Conservation (phyloP, 2,888 invertebrate species). For the Molorchus minor region DNA sequence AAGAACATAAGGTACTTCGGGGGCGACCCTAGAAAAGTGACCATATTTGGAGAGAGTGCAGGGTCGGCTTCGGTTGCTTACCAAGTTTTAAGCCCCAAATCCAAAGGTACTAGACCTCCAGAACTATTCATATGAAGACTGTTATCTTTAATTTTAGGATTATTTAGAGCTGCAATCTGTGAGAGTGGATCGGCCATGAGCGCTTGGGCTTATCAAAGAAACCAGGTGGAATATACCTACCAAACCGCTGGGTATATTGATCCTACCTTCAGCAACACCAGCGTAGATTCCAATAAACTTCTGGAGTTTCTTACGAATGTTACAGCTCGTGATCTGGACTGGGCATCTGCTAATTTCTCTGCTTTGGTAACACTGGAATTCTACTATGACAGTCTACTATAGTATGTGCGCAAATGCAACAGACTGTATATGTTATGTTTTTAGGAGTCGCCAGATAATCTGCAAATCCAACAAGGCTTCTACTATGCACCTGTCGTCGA, state of each 20-base stretch:
- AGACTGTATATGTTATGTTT: constrained; percentile 6
- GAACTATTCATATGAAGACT: neutral
- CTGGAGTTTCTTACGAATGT: constrained; percentile 41
- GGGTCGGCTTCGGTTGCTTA: constrained; percentile 54
- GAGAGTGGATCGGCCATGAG: constrained; percentile 56
- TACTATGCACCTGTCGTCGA: constrained; percentile 42
- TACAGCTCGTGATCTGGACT: constrained; percentile 38
- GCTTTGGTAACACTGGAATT: too few species aligned
- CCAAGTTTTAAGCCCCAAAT: constrained; percentile 40
- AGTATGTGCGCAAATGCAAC: neutral
- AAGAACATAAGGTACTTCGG: constrained; percentile 52
- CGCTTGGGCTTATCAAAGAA: constrained; percentile 56
- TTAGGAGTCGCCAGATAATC: constrained; percentile 33
- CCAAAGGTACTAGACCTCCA: constrained; percentile 31
- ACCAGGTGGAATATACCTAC: constrained; percentile 48
- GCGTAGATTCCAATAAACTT: constrained; percentile 38
- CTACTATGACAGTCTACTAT: constrained; percentile 18
- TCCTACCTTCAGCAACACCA: constrained; percentile 37
- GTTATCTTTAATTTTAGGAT: constrained; percentile 35
- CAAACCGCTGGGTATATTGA: constrained; percentile 47
- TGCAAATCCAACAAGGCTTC: constrained; percentile 40
- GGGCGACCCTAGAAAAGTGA: constrained; percentile 52
- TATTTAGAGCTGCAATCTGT: constrained; percentile 55
- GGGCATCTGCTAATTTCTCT: constrained; percentile 37
- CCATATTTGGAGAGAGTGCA: constrained; percentile 54